These are phyloP conservation scores for Labeo rohita DNA, from an alignment of 2,113 vertebrate genomes.

Conservation along the genomic window DNA sequence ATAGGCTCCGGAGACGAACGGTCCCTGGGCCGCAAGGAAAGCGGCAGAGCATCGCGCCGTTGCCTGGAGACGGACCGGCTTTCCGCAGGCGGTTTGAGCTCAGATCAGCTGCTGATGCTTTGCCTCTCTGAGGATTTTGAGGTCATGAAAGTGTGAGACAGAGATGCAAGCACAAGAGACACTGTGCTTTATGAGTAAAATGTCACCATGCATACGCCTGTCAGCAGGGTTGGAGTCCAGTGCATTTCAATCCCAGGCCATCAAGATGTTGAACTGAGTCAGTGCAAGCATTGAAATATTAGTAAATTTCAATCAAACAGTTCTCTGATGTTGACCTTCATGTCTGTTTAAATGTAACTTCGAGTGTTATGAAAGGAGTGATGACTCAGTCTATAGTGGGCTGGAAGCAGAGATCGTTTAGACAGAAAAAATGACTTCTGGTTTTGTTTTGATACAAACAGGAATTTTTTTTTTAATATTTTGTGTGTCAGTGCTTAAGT, in stretches of 20 bases:
- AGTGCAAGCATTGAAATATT: background rate
- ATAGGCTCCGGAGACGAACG: conserved; percentile 26
- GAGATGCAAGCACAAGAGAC: background rate
- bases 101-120: conserved; percentile 1
- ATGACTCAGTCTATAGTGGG: background rate
- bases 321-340: conserved; percentile 11
- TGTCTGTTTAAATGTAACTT: background rate
- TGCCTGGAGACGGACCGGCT: conserved; percentile 25
- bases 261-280: background rate
- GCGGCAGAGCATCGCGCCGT: conserved; percentile 26
- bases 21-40: conserved; percentile 35
- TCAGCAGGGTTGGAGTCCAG: background rate
- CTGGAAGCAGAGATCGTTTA: background rate
- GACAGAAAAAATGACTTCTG: background rate
- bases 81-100: background rate
- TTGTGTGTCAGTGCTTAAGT: background rate
- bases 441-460: background rate
- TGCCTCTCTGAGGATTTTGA: background rate
- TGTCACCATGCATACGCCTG: background rate
- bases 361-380: background rate
- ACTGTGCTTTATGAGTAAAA: background rate
- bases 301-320: background rate
- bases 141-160: conserved; percentile 17
- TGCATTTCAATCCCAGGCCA: background rate
- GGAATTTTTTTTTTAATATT: background rate